A percentile compares a stretch with the other conserved stretches of the same genome.
Conservation (phyloP, 2,797 vertebrate genomes). For the Silurus lanzhouensis region DNA sequence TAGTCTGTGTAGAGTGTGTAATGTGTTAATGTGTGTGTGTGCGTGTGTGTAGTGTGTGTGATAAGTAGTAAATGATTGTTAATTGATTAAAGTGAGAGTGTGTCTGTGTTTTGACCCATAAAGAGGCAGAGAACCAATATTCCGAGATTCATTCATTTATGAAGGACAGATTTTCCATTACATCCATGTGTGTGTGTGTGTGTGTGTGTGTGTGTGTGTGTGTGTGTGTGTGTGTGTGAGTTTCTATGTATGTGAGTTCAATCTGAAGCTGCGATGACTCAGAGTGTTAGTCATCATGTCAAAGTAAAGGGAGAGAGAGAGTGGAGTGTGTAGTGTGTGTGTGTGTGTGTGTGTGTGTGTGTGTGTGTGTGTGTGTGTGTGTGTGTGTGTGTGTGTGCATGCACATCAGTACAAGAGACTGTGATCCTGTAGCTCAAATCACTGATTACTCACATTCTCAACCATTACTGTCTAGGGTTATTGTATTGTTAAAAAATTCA, state of each 20-base stretch:
- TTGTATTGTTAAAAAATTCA: slow-evolving; percentile 8
- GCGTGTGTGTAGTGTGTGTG: too few relatives aligned
- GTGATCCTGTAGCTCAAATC: slow-evolving; percentile 31
- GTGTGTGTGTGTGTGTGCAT: slow-evolving; percentile 17
- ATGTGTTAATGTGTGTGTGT: too few relatives aligned
- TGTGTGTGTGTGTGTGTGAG: slow-evolving; percentile 36
- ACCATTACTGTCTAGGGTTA: not conserved
- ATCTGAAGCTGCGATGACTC: slow-evolving; percentile 42
- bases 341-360: too few relatives aligned
- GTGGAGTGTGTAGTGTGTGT: too few relatives aligned
- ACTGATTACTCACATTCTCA: slow-evolving; percentile 6
- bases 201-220: slow-evolving; percentile 20
- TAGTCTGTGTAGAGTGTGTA: too few relatives aligned
- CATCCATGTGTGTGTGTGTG: slow-evolving; percentile 16
- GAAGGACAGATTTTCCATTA: slow-evolving; percentile 48
- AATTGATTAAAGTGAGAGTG: not conserved
- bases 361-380: too few relatives aligned
- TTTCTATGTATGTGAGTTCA: slow-evolving; percentile 33
- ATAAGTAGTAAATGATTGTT: too few relatives aligned
- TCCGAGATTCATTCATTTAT: slow-evolving; percentile 40
- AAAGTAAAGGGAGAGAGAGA: slow-evolving; percentile 22
- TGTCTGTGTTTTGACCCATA: slow-evolving; percentile 14
- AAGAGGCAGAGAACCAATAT: slow-evolving; percentile 21
- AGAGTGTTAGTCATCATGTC: slow-evolving; percentile 53
- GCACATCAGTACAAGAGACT: not conserved